Percentiles rank a stretch among this genome's conserved stretches.
Evolutionary conservation across 2,888 invertebrate species (phyloP).

Genomic region (Lasius fuliginosus): DNA sequence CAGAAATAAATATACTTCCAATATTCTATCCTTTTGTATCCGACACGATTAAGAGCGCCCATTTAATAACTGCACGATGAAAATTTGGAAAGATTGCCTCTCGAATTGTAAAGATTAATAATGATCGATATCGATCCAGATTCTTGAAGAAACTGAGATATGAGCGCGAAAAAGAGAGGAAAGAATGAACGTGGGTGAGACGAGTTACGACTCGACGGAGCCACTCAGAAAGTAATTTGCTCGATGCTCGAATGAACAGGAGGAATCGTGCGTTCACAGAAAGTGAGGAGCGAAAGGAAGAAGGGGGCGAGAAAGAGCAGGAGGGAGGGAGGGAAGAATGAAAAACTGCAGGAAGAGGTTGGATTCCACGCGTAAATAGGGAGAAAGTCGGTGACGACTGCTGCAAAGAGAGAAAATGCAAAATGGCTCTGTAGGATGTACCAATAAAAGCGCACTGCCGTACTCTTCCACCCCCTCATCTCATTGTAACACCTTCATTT

Average conservation of each 20-base stretch:
- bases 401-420: slow-evolving; percentile 60
- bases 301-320: background rate
- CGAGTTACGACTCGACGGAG: slow-evolving; percentile 65
- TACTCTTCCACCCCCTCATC: slow-evolving; percentile 40
- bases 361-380: slow-evolving; percentile 51
- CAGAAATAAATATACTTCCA: slow-evolving; percentile 66
- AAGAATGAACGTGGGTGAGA: slow-evolving; percentile 62
- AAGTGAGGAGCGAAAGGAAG: slow-evolving; percentile 55
- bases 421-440: slow-evolving; percentile 71
- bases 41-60: slow-evolving; percentile 63
- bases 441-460: slow-evolving; percentile 65
- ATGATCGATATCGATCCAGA: slow-evolving; percentile 72
- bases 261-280: slow-evolving; percentile 63
- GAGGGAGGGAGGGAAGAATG: slow-evolving; percentile 27
- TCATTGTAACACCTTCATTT: slow-evolving; percentile 70
- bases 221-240: slow-evolving; percentile 79
- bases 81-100: slow-evolving; percentile 66
- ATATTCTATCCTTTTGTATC: slow-evolving; percentile 57
- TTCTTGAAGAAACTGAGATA: slow-evolving; percentile 60
- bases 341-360: slow-evolving; percentile 42
- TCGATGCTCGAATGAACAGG: slow-evolving; percentile 71
- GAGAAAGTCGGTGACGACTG: slow-evolving; percentile 58
- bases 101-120: slow-evolving; percentile 71
- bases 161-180: slow-evolving; percentile 32
- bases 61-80: slow-evolving; percentile 71